Evolutionary conservation across 2,797 vertebrate species (phyloP).

Genomic region (Alauda arvensis): DNA sequence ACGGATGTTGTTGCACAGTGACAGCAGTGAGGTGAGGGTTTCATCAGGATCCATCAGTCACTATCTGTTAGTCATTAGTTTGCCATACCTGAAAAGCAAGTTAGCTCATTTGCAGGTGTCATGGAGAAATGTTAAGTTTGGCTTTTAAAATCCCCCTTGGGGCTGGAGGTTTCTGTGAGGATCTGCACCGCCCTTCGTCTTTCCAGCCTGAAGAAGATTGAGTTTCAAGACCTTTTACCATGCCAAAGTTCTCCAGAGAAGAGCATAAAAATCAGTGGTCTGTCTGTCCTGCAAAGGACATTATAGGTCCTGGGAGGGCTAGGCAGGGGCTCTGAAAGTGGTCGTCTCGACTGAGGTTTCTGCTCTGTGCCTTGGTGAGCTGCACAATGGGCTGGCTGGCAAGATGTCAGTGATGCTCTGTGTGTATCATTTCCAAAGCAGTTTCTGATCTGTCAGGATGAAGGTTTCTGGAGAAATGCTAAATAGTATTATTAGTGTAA

Average conservation of each 20-base stretch:
- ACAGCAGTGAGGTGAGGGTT: neutral
- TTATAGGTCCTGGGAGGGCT: neutral
- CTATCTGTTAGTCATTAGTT: neutral
- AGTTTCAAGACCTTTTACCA: neutral
- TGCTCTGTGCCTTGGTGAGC: neutral
- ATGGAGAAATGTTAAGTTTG: neutral
- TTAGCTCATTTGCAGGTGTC: neutral
- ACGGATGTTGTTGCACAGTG: neutral
- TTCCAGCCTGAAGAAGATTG: neutral
- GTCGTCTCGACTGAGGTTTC: neutral
- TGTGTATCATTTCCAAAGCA: neutral
- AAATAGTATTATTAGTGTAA: slow-evolving; percentile 45
- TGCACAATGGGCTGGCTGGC: neutral
- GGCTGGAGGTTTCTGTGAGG: neutral
- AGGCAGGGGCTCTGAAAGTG: neutral
- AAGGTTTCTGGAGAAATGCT: slow-evolving; percentile 26
- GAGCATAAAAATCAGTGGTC: neutral
- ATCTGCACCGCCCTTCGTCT: neutral
- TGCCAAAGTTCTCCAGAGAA: neutral
- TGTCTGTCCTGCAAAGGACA: neutral
- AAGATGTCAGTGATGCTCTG: neutral
- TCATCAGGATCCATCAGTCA: neutral
- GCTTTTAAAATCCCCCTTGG: neutral
- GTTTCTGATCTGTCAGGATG: slow-evolving; percentile 3
- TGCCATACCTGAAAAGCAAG: slow-evolving; percentile 19